phyloP scores from a whole-genome alignment of 2,113 vertebrate species.

The Isichthys henryi region DNA sequence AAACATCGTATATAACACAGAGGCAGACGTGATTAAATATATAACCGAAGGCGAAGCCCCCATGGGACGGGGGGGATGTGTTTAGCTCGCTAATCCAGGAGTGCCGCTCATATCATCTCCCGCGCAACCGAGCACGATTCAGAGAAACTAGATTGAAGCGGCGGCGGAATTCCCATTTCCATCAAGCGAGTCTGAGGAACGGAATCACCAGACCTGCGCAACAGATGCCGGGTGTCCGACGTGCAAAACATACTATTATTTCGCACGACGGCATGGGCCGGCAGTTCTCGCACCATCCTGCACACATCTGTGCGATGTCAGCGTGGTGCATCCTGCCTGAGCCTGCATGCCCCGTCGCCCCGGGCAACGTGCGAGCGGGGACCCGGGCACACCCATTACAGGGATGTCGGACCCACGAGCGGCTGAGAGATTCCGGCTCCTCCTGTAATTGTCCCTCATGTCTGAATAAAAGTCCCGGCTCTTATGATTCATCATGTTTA shows the following conservation, averaged over 20 bases:
- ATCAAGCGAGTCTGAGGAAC: not conserved
- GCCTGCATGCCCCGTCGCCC: not conserved
- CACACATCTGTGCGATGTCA: constrained; percentile 13
- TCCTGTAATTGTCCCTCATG: constrained; percentile 89
- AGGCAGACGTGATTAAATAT: not conserved
- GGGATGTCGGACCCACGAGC: constrained; percentile 74
- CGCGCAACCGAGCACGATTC: not conserved
- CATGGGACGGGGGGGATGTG: not conserved
- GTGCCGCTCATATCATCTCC: not conserved
- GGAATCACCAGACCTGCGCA: not conserved
- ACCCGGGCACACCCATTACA: constrained; percentile 53
- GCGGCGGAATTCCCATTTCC: not conserved
- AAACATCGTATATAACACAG: constrained; percentile 3
- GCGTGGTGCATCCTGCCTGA: not conserved
- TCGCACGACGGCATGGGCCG: not conserved
- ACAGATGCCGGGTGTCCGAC: not conserved
- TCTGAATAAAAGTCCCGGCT: constrained; percentile 80
- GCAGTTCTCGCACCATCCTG: not conserved
- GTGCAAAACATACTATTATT: not conserved
- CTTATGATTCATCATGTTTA: constrained; percentile 98
- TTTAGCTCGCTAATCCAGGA: constrained; percentile 3
- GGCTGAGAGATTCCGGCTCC: constrained; percentile 82
- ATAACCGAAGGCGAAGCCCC: not conserved
- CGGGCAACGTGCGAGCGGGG: not conserved
- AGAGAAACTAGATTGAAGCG: not conserved